Conservation (phyloP, 35 echinoderm and acorn worm species). For the Ophioderma brevispina region DNA sequence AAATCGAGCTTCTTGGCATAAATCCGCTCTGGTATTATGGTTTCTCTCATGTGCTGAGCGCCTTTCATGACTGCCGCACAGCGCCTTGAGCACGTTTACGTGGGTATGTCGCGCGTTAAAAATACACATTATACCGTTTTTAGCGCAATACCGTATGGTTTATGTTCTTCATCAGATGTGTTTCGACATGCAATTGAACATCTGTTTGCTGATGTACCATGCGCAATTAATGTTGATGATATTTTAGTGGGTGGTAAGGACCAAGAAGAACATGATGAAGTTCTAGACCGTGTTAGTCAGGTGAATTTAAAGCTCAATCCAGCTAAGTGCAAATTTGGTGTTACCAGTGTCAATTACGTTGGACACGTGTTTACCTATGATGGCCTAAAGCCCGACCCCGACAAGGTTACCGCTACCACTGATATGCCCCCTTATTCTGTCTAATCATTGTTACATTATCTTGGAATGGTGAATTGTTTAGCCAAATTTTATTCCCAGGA, state of each 20-base stretch:
- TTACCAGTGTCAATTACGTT: conserved; percentile 47
- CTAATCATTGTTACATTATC: conserved; percentile 38
- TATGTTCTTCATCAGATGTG: conserved; percentile 5
- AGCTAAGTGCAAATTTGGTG: conserved; percentile 56
- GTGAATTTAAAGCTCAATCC: conserved; percentile 56
- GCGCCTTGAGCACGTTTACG: too few relatives aligned
- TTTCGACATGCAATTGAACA: neutral
- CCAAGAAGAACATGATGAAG: conserved; percentile 40
- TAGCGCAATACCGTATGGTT: neutral
- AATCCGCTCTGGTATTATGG: too few relatives aligned
- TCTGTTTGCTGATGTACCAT: conserved; percentile 3
- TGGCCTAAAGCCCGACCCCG: conserved; percentile 59
- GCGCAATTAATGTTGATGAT: conserved; percentile 68
- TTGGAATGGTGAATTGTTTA: conserved; percentile 60
- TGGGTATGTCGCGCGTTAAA: too few relatives aligned
- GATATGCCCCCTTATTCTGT: conserved; percentile 58
- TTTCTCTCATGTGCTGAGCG: too few relatives aligned
- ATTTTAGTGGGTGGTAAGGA: conserved; percentile 67
- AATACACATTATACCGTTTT: neutral
- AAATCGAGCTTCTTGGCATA: too few relatives aligned
- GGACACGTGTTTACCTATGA: conserved; percentile 63
- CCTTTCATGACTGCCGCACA: conserved; percentile 19
- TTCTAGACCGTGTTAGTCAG: conserved; percentile 13
- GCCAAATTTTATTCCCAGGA: conserved; percentile 55
- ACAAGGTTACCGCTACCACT: conserved; percentile 42